Base-by-base conservation (phyloP, 2,888 invertebrate species). In the Saturnia pavonia region DNA sequence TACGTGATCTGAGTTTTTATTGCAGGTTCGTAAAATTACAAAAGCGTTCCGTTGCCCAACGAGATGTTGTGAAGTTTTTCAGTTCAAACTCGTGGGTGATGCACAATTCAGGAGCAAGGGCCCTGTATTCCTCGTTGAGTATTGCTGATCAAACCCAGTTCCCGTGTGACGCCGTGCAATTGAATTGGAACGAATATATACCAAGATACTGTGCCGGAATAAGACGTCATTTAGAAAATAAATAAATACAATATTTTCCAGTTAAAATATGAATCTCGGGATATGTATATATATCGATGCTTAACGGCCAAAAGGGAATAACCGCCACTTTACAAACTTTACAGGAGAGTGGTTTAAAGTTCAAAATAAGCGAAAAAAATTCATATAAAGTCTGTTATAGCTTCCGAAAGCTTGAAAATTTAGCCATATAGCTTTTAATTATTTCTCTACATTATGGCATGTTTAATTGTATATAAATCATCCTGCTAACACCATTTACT, bases 161-260 rank as follows among this genome's bases (percentile, higher is more conserved):
- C 27, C 81, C 78, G 0, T 80, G 74, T 27, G 80, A 80, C 19
- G 74, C 81, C 0, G 25, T 65, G 0, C 34, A 16, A 1, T 78
- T 80, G 3, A 22, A 76, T 8, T 80, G 80, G 80, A 69, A 25
- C 2, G 71, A 74, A 1, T 80, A 79, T n/a, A 0, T 79, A 1
- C 43, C 8, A 16, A 72, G 73, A 34, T 80, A 80, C 22, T 71
- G 57, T 25, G 45, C 22, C 16, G 79, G 79, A 0, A 72, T 80
- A 0, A 66, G 72, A 9, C 9, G 22, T 1, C 74, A 72, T 68
- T 68, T 80, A 45, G 73, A 76, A 25, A 75, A 73, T 27, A 70
- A 51, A 51, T 65, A 67, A 69, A 34, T 34, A 34, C 6, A 34
- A 4, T 34, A 34, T 34, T 34, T 34, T 34, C 2, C 34, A 34